phyloP scores from a whole-genome alignment of 2,113 vertebrate species.

The Microcebus murinus region DNA sequence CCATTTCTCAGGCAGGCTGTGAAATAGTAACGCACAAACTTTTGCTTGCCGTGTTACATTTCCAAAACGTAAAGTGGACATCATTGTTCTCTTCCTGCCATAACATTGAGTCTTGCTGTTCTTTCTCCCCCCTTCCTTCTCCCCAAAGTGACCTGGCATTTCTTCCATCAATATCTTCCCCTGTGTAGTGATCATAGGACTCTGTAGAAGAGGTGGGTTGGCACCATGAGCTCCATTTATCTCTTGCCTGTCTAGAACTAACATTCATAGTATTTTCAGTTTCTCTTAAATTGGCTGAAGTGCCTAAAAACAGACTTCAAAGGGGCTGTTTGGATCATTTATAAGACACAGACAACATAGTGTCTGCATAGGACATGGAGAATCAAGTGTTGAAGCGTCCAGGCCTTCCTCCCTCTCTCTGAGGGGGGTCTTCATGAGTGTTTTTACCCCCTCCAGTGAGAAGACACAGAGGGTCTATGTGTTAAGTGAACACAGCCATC shows the following conservation, averaged over 20 bases:
- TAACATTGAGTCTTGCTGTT: not conserved
- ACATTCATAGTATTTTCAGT: not conserved
- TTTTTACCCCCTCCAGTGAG: not conserved
- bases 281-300: not conserved
- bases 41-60: not conserved
- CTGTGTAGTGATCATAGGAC: not conserved
- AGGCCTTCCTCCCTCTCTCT: not conserved
- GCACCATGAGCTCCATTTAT: not conserved
- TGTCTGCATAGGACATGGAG: not conserved
- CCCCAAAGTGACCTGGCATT: not conserved
- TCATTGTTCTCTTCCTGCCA: not conserved
- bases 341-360: not conserved
- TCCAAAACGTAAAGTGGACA: not conserved
- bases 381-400: not conserved
- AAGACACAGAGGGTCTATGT: not conserved
- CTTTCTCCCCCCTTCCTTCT: not conserved
- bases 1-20: not conserved
- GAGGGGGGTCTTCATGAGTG: not conserved
- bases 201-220: no score
- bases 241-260: not conserved
- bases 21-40: not conserved
- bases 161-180: not conserved
- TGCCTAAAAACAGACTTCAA: conserved; percentile 7
- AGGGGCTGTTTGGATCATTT: not conserved
- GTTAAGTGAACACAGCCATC: not conserved